phyloP scores from a whole-genome alignment of 1,140 invertebrate species.

The Drosophila setifemur region DNA sequence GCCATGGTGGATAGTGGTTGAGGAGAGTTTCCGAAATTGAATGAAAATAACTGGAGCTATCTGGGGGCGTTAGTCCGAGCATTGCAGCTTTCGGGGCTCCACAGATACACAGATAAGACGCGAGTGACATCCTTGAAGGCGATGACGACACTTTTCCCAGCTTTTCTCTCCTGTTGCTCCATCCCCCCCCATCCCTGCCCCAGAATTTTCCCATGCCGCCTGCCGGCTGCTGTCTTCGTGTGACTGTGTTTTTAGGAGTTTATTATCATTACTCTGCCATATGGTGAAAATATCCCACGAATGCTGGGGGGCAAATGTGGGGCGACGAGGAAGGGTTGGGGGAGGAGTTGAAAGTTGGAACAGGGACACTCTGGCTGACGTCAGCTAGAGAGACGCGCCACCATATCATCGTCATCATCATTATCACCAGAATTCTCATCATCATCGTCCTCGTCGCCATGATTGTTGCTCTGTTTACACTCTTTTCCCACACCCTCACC shows the following conservation, averaged over 20 bases:
- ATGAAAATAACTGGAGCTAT: conserved; percentile 73
- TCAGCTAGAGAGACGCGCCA: conserved; percentile 47
- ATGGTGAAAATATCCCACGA: conserved; percentile 75
- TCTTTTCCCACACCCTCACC: conserved; percentile 27
- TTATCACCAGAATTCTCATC: conserved; percentile 8
- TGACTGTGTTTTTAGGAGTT: conserved; percentile 76
- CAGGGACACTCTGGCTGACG: conserved; percentile 43
- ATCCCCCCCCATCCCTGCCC: not conserved
- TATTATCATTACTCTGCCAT: conserved; percentile 81
- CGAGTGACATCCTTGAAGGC: conserved; percentile 58
- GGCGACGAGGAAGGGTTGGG: too few species aligned
- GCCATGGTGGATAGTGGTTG: conserved; percentile 1
- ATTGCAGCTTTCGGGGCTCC: conserved; percentile 4
- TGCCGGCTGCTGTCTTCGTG: conserved; percentile 12
- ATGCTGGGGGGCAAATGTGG: conserved; percentile 5
- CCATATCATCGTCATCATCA: conserved; percentile 1
- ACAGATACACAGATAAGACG: conserved; percentile 56
- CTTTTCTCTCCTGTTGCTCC: conserved; percentile 45
- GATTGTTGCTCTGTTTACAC: conserved; percentile 60
- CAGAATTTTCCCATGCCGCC: not conserved
- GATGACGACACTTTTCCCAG: conserved; percentile 57
- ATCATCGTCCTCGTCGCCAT: conserved; percentile 43
- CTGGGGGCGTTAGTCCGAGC: conserved; percentile 36
- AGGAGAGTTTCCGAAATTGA: conserved; percentile 43
- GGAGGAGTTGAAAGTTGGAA: not conserved